A percentile compares a stretch with the other conserved stretches of the same genome.
Evolutionary conservation across 1,140 invertebrate genomes (phyloP).

Genomic region (Oncopeltus fasciatus): DNA sequence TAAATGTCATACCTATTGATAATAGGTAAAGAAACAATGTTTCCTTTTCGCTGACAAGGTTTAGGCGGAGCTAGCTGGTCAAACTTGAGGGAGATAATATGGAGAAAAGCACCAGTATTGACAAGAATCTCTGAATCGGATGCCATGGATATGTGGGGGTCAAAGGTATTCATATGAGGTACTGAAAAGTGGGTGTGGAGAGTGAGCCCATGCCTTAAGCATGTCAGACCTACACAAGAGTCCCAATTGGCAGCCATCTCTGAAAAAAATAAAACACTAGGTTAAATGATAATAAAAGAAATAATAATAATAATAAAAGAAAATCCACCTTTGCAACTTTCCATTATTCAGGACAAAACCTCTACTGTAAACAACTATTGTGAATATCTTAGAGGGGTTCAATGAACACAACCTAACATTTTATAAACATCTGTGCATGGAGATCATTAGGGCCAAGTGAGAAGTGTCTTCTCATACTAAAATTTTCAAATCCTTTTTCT

Average conservation of each 20-base stretch:
- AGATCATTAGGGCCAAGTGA: too few relatives aligned
- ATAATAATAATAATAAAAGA: too few relatives aligned
- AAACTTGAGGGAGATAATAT: conserved; percentile 37
- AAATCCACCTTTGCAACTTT: too few relatives aligned
- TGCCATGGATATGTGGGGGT: conserved; percentile 10
- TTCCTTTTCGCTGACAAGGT: neutral
- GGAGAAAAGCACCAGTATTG: conserved; percentile 56
- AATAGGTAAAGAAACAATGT: conserved; percentile 10
- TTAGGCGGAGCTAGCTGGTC: conserved; percentile 21
- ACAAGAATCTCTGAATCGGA: conserved; percentile 36
- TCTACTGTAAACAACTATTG: too few relatives aligned
- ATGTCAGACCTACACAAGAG: conserved; percentile 39
- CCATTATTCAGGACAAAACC: too few relatives aligned
- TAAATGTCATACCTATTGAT: conserved; percentile 11
- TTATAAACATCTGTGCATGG: too few relatives aligned
- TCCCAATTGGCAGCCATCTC: conserved; percentile 44
- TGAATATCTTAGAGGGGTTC: neutral
- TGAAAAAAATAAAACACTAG: conserved; percentile 24
- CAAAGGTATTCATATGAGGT: conserved; percentile 32
- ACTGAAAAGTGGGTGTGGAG: conserved; percentile 52
- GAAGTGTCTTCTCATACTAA: too few relatives aligned
- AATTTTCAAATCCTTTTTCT: too few relatives aligned
- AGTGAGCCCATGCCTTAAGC: conserved; percentile 49
- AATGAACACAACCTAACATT: too few relatives aligned
- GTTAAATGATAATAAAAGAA: too few relatives aligned